Conservation (phyloP, 2,113 vertebrate genomes). For the Cranoglanis bouderius region DNA sequence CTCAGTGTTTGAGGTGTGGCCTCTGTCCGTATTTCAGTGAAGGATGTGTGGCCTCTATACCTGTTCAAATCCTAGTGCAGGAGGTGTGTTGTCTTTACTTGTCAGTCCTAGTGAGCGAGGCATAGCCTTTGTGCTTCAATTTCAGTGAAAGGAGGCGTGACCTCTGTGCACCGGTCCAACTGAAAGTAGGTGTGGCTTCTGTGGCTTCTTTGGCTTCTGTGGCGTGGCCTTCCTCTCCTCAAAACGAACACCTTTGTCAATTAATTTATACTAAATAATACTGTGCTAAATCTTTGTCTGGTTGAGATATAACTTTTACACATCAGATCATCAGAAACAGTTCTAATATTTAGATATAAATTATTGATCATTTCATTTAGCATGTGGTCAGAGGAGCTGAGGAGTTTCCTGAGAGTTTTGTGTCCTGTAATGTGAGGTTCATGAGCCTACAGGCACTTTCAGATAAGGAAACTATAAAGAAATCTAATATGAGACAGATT, state of each 20-base stretch:
- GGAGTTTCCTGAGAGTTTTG: neutral
- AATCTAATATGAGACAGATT: constrained; percentile 14
- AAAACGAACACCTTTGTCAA: neutral
- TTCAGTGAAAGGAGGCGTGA: neutral
- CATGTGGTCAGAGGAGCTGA: neutral
- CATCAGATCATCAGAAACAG: neutral
- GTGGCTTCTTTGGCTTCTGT: neutral
- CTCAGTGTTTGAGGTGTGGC: neutral
- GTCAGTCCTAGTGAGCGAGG: neutral
- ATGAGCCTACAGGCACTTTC: neutral
- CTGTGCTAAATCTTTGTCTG: neutral
- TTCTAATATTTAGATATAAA: constrained; percentile 3
- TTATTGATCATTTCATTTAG: constrained; percentile 8
- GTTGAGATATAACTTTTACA: neutral
- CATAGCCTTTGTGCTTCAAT: neutral
- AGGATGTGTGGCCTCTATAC: neutral
- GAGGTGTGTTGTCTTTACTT: neutral
- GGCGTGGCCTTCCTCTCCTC: neutral
- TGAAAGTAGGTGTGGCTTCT: neutral
- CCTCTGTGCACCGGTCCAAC: neutral
- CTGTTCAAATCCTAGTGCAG: neutral
- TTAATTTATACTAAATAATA: neutral
- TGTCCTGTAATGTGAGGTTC: neutral
- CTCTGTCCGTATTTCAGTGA: neutral
- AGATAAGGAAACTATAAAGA: constrained; percentile 27